phyloP scores from a whole-genome alignment of 2,888 invertebrate species.

The Dasypogon diadema region DNA sequence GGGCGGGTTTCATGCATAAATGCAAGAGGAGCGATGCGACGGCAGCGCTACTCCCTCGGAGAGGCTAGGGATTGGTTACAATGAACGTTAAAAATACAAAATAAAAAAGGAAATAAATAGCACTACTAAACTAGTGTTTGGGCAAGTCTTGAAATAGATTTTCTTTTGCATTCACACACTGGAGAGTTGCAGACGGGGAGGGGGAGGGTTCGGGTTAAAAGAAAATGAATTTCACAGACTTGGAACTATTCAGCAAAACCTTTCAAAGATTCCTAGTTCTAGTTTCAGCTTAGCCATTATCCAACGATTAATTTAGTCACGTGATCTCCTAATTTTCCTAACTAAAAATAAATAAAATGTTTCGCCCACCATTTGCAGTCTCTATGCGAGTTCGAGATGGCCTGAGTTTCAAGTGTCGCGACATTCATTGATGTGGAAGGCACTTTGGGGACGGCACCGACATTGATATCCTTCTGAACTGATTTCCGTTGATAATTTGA shows the following conservation, averaged over 20 bases:
- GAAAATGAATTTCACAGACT: conserved; percentile 36
- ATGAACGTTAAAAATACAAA: too few relatives aligned
- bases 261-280: conserved; percentile 1
- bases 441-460: too few relatives aligned
- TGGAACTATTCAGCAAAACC: not conserved
- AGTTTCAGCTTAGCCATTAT: too few relatives aligned
- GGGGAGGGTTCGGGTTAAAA: not conserved
- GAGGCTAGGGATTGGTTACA: conserved; percentile 9
- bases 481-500: not conserved
- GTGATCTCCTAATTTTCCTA: not conserved
- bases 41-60: not conserved
- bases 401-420: conserved; percentile 5
- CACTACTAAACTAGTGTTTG: conserved; percentile 17
- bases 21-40: conserved; percentile 17
- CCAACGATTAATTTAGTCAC: conserved; percentile 7
- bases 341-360: conserved; percentile 35
- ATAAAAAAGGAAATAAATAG: conserved; percentile 31
- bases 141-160: conserved; percentile 28
- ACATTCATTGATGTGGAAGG: not conserved
- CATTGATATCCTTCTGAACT: too few relatives aligned
- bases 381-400: conserved; percentile 43
- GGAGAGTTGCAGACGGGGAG: not conserved
- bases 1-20: conserved; percentile 7
- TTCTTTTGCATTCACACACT: not conserved
- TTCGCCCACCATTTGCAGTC: conserved; percentile 11